Evolutionary conservation across 2,113 vertebrate genomes (phyloP).

Genomic region (Catharus fuscescens): DNA sequence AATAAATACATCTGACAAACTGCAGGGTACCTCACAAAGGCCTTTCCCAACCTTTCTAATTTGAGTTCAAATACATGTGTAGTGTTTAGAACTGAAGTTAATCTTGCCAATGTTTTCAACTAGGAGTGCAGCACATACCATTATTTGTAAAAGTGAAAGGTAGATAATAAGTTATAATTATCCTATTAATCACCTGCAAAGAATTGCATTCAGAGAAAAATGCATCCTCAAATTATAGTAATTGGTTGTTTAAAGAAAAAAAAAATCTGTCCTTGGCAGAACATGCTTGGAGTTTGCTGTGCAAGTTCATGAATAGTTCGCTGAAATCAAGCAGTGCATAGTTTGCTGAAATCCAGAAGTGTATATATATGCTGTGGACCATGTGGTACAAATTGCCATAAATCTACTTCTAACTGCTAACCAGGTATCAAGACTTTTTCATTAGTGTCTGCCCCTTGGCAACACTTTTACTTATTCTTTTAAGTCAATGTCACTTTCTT

Average conservation of each 20-base stretch:
- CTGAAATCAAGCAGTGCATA: neutral
- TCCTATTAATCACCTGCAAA: conserved; percentile 78
- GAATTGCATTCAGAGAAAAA: conserved; percentile 45
- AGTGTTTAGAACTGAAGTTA: conserved; percentile 58
- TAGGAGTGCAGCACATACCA: conserved; percentile 14
- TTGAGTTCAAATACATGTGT: conserved; percentile 77
- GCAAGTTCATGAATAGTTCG: neutral
- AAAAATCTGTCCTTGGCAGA: neutral
- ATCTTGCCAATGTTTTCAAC: conserved; percentile 58
- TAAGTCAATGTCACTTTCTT: neutral
- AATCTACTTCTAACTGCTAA: neutral
- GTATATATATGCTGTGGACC: neutral
- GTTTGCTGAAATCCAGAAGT: neutral
- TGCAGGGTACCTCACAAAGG: conserved; percentile 75
- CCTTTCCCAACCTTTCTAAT: conserved; percentile 79
- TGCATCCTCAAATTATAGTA: conserved; percentile 67
- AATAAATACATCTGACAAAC: conserved; percentile 86
- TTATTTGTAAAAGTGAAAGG: conserved; percentile 71
- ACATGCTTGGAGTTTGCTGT: neutral
- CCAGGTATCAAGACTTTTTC: neutral
- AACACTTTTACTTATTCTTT: neutral
- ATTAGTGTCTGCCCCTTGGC: neutral
- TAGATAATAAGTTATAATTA: conserved; percentile 78
- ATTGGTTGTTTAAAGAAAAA: conserved; percentile 43
- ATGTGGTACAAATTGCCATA: neutral